A percentile compares a stretch with the other conserved stretches of the same genome.
Conservation (phyloP, 2,797 vertebrate species). For the Pyrocephalus nanus region DNA sequence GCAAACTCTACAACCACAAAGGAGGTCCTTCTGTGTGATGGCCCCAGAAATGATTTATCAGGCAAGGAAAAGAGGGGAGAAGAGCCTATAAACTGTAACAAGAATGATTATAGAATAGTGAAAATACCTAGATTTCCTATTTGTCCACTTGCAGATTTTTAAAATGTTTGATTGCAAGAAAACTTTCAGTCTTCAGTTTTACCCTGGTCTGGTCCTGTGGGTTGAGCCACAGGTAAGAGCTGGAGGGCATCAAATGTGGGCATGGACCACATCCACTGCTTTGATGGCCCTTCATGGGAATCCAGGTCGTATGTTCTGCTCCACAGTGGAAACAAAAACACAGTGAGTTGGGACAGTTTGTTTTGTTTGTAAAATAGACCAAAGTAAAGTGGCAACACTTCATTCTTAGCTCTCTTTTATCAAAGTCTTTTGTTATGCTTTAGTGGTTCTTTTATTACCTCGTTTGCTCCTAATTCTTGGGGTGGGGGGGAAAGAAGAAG, state of each 20-base stretch:
- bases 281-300: neutral
- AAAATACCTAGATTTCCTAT: neutral
- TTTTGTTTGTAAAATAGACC: neutral
- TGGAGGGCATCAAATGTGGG: neutral
- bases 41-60: neutral
- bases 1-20: neutral
- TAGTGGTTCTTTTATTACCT: neutral
- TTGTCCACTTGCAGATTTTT: neutral
- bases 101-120: neutral
- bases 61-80: neutral
- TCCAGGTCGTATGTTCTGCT: neutral
- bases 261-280: neutral
- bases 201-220: neutral
- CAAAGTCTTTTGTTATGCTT: neutral
- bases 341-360: neutral
- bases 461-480: too few species aligned
- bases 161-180: neutral
- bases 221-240: neutral
- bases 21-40: neutral
- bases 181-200: neutral
- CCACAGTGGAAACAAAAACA: neutral
- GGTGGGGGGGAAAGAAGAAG: too few species aligned
- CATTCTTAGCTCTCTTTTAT: neutral
- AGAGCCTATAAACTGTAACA: neutral
- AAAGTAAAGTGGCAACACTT: neutral